These are phyloP conservation scores for Pogoniulus pusillus DNA, from an alignment of 2,797 vertebrate genomes.

Conservation along the genomic window DNA sequence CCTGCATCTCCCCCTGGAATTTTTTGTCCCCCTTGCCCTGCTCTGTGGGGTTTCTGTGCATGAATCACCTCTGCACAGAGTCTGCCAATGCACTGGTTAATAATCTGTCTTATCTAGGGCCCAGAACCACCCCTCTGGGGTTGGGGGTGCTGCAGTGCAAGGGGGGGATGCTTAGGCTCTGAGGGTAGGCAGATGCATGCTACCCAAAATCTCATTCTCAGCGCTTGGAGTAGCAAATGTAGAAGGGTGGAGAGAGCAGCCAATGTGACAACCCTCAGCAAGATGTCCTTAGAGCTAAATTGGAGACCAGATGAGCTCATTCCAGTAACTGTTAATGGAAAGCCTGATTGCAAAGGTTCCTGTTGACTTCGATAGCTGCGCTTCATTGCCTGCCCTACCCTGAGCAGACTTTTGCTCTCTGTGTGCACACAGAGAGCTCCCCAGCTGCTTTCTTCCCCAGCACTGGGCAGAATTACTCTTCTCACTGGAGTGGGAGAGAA, in stretches of 20 bases:
- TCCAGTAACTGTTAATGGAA: slow-evolving; percentile 50
- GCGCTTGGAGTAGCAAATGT: slow-evolving; percentile 45
- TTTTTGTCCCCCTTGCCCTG: background rate
- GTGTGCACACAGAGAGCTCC: background rate
- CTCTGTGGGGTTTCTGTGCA: background rate
- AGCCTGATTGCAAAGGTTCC: slow-evolving; percentile 39
- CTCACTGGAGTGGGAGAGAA: background rate
- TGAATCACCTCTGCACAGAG: background rate
- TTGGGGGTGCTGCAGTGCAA: background rate
- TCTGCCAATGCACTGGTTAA: background rate
- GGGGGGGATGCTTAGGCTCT: too few species aligned
- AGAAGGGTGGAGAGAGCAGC: slow-evolving; percentile 31
- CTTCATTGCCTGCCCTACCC: background rate
- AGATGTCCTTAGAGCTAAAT: slow-evolving; percentile 47
- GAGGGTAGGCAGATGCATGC: slow-evolving; percentile 1
- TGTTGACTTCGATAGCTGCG: background rate
- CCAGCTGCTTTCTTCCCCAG: background rate
- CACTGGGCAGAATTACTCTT: background rate
- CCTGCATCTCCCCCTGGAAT: background rate
- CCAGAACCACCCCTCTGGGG: background rate
- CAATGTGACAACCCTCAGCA: background rate
- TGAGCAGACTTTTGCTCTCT: background rate
- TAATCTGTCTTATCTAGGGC: background rate
- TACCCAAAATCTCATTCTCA: slow-evolving; percentile 1
- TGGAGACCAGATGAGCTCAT: slow-evolving; percentile 50